Evolutionary conservation across 2,888 invertebrate species (phyloP).

Genomic region (Tinea pellionella): DNA sequence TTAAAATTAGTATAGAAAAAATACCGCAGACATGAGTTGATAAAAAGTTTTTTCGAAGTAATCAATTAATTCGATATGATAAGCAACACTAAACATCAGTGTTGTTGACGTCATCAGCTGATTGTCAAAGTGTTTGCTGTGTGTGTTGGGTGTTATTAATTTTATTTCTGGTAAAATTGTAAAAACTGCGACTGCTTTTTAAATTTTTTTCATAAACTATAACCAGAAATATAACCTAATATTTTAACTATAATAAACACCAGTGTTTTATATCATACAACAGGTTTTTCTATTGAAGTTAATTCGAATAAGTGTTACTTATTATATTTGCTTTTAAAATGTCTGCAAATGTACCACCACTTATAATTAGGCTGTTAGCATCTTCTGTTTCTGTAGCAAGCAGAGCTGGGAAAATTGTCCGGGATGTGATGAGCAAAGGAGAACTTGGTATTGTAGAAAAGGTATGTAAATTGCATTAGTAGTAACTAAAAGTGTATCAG

Average conservation of each 20-base stretch:
- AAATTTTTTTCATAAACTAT: not conserved
- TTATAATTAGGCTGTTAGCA: constrained; percentile 79
- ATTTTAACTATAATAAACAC: too few species aligned
- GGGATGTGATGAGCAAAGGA: constrained; percentile 90
- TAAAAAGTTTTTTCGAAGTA: too few species aligned
- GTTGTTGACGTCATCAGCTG: not conserved
- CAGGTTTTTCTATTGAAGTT: too few species aligned
- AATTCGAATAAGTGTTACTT: too few species aligned
- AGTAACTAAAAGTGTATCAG: too few species aligned
- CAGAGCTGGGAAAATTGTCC: constrained; percentile 88
- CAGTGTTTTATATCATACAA: too few species aligned
- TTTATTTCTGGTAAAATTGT: not conserved
- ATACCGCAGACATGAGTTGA: too few species aligned
- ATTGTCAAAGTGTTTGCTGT: not conserved
- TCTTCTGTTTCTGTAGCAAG: constrained; percentile 83
- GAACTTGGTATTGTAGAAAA: constrained; percentile 93
- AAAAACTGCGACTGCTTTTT: not conserved
- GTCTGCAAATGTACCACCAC: constrained; percentile 65
- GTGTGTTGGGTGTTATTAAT: too few species aligned
- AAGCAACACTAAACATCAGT: not conserved
- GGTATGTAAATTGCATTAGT: constrained; percentile 51
- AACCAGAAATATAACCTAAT: too few species aligned
- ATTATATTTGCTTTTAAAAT: constrained; percentile 36
- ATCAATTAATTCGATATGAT: not conserved
- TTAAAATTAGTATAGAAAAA: too few species aligned